These are phyloP conservation scores for Psylliodes chrysocephalus DNA, from an alignment of 2,888 invertebrate genomes.

Conservation along the genomic window DNA sequence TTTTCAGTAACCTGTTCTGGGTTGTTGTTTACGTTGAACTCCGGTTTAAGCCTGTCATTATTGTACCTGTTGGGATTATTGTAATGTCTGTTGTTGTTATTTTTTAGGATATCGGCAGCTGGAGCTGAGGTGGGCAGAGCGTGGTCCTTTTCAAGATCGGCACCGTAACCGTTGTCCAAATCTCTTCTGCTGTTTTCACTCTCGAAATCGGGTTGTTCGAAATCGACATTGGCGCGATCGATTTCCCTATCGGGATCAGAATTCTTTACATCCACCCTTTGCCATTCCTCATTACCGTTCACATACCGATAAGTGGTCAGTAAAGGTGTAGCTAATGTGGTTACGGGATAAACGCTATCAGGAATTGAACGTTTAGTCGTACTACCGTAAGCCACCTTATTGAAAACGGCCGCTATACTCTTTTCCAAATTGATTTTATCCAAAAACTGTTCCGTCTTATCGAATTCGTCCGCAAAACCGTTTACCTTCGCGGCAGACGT, in stretches of 20 bases:
- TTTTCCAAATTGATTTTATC: constrained; percentile 73
- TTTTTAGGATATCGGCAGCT: constrained; percentile 81
- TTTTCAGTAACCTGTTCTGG: constrained; percentile 59
- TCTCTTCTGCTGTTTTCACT: constrained; percentile 51
- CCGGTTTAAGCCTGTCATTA: constrained; percentile 62
- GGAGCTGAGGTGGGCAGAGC: constrained; percentile 80
- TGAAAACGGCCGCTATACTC: constrained; percentile 74
- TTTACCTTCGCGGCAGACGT: constrained; percentile 25
- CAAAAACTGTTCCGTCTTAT: constrained; percentile 64
- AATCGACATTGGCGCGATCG: constrained; percentile 49
- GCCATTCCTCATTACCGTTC: constrained; percentile 61
- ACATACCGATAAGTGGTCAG: constrained; percentile 69
- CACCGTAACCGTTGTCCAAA: constrained; percentile 68
- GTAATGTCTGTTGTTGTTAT: constrained; percentile 80
- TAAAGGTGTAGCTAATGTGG: constrained; percentile 72
- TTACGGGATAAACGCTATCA: constrained; percentile 71
- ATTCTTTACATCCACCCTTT: constrained; percentile 61
- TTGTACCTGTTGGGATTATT: constrained; percentile 75
- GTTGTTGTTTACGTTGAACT: constrained; percentile 49
- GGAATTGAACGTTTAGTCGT: constrained; percentile 77
- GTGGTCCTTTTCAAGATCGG: constrained; percentile 78
- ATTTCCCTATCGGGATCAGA: constrained; percentile 47
- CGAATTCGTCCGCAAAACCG: constrained; percentile 59
- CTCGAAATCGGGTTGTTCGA: constrained; percentile 51
- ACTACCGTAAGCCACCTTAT: constrained; percentile 76